These are phyloP conservation scores for Acyrthosiphon pisum DNA, from an alignment of 1,140 invertebrate species.

Conservation along the genomic window DNA sequence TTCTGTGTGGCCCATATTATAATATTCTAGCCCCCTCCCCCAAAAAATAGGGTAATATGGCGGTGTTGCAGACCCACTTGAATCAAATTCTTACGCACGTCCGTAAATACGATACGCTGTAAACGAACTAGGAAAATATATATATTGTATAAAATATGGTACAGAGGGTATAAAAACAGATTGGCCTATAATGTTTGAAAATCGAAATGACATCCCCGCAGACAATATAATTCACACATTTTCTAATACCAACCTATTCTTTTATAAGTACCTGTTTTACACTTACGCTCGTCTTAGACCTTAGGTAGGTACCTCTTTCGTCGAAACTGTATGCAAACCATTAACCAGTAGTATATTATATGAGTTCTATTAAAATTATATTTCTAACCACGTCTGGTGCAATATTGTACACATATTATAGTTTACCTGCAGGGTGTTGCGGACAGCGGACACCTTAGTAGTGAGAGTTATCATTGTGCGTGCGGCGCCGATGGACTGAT, in stretches of 20 bases:
- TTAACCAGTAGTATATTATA: too few relatives aligned
- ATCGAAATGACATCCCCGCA: background rate
- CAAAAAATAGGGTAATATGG: too few relatives aligned
- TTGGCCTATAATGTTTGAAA: background rate
- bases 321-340: background rate
- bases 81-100: background rate
- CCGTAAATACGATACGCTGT: background rate
- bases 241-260: too few relatives aligned
- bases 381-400: background rate
- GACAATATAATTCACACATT: too few relatives aligned
- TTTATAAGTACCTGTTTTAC: too few relatives aligned
- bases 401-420: background rate
- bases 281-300: background rate
- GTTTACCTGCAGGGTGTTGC: conserved; percentile 26
- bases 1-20: background rate
- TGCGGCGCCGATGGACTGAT: background rate
- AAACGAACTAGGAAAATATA: background rate
- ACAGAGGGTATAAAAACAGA: background rate
- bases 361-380: background rate
- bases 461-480: background rate
- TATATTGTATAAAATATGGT: background rate
- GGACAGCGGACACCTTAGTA: background rate
- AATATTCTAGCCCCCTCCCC: background rate
- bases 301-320: background rate
- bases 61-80: background rate